phyloP scores from a whole-genome alignment of 2,113 vertebrate genomes.

The Poeciliopsis turrubarensis region DNA sequence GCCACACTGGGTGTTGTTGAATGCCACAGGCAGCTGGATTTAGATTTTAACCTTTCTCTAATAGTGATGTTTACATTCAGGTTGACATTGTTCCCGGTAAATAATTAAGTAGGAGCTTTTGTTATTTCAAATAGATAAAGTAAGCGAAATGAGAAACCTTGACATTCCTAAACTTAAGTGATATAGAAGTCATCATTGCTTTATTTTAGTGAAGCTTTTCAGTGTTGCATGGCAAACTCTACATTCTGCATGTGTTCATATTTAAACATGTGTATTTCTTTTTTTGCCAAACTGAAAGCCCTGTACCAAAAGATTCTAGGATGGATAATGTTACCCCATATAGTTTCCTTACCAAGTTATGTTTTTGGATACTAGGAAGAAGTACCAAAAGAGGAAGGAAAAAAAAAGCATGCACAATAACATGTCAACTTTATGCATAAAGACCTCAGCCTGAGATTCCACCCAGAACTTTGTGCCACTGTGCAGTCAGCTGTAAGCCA shows the following conservation, averaged over 20 bases:
- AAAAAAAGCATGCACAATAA: no score
- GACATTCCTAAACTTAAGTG: neutral
- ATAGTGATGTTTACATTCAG: neutral
- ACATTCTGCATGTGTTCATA: neutral
- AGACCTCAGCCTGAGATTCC: no score
- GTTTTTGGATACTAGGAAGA: no score
- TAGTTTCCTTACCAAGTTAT: no score
- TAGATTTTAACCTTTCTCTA: no score
- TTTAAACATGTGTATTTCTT: neutral
- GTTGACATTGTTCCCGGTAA: neutral
- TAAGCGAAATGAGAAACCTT: neutral
- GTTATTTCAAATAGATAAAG: neutral
- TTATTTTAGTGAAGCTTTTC: neutral
- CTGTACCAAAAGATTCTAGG: neutral
- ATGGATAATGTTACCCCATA: neutral
- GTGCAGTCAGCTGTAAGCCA: neutral
- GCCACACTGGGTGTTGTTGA: no score
- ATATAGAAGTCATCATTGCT: neutral
- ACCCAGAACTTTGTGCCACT: neutral
- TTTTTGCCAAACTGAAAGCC: neutral
- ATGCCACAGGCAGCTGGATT: no score
- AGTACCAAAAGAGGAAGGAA: no score
- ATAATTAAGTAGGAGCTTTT: neutral
- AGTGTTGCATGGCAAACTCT: neutral
- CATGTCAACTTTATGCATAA: no score